Percentiles rank a stretch among this genome's conserved stretches.
These are phyloP conservation scores for Litoditis marina DNA, from an alignment of 2,888 invertebrate genomes.

Conservation along the genomic window DNA sequence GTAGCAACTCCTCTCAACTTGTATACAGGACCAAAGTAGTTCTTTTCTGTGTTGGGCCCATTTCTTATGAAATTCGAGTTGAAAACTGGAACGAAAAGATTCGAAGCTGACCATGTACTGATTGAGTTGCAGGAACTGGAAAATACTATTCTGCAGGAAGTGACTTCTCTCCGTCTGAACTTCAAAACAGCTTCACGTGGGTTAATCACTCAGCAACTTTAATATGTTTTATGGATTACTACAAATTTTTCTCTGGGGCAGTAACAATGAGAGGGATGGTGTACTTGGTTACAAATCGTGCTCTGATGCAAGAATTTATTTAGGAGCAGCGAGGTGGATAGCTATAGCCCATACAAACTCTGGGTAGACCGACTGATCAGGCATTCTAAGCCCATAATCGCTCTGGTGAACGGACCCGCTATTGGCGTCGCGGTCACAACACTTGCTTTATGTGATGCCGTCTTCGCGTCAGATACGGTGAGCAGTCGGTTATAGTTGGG, in stretches of 20 bases:
- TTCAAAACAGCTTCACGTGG: slow-evolving; percentile 6
- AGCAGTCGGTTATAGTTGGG: background rate
- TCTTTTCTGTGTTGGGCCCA: too few species aligned
- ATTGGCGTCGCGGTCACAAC: slow-evolving; percentile 86
- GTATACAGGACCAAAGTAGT: too few species aligned
- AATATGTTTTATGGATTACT: too few species aligned
- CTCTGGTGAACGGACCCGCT: slow-evolving; percentile 89
- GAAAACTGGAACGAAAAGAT: too few species aligned
- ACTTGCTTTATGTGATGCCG: slow-evolving; percentile 79
- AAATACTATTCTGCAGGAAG: slow-evolving; percentile 82
- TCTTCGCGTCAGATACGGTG: slow-evolving; percentile 80
- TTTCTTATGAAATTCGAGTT: too few species aligned
- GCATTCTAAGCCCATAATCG: slow-evolving; percentile 82
- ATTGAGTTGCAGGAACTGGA: slow-evolving; percentile 66
- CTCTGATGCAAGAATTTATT: too few species aligned
- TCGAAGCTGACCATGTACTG: too few species aligned
- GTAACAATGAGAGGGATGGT: background rate
- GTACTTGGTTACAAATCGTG: background rate
- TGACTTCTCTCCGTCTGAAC: slow-evolving; percentile 67
- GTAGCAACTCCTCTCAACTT: too few species aligned
- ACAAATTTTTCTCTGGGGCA: too few species aligned
- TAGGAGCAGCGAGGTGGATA: too few species aligned
- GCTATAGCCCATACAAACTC: slow-evolving; percentile 65
- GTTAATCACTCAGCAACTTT: background rate
- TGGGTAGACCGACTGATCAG: slow-evolving; percentile 77